Evolutionary conservation across 2,113 vertebrate species (phyloP), one percentile per base, ranked within the genome.

Genomic region (Gambusia affinis): DNA sequence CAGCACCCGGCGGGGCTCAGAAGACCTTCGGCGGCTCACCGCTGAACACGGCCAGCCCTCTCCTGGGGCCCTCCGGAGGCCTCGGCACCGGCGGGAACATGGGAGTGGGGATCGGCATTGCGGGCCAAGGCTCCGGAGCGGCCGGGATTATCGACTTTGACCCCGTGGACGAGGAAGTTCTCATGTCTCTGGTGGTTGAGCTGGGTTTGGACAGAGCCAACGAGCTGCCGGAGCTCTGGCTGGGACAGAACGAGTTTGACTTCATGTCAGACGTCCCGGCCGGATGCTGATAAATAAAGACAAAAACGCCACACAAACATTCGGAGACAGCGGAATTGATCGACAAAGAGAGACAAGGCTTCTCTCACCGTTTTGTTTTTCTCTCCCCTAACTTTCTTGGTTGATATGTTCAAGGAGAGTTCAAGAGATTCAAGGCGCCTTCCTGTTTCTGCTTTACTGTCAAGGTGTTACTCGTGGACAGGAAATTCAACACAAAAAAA

Each of bases 241-340:
- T 97, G 74, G 94, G 95, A 42, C 96, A 96, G 88, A 96, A 95
- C 44, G 95, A 97, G 88, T 96, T 97, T 70, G 95, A 96, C 74
- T 96, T 95, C 72, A 90, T 92, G 64, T 89, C 94, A 0, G 95
- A 96, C 14, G 93, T 95, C 30, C 93, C 92, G 0, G 92, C 94
- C 8, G 90, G 94, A 39, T 95, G 91, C 89, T 93, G 92, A 95
- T 37, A n/a, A 11, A 12, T 6, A 65, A 62, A 29, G 37, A 42
- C 39, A 15, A 14, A 42, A 15, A 19, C 22, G 1, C 35, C 35
- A 2, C 2, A 31, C 30, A 64, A 10, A 29, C 51, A 37, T 12
- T 2, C 12, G 31, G 60, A 72, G 19, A 15, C 51, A 30, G 30
- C 19, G 12, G 64, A 76, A 54, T 37, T 30, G 62, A 72, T 12